Percentiles rank a stretch among this genome's conserved stretches.
phyloP scores from a whole-genome alignment of 2,113 vertebrate species.

The Lutjanus erythropterus region DNA sequence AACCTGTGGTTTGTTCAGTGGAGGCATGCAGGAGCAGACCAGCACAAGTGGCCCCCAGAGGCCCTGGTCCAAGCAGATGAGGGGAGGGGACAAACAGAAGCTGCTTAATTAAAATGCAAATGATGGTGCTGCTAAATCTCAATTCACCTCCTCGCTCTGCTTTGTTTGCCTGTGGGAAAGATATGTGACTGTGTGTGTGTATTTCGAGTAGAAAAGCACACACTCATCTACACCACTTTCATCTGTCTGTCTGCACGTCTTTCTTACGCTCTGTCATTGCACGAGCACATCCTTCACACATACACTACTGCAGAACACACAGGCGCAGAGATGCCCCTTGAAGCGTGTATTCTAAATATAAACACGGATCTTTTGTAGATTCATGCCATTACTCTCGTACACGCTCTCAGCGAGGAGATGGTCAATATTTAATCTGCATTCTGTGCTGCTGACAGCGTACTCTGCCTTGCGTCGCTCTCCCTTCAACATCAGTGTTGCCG shows the following conservation, averaged over 20 bases:
- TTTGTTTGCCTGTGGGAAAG: constrained; percentile 67
- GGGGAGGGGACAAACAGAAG: constrained; percentile 60
- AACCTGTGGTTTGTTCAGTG: constrained; percentile 56
- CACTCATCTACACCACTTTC: constrained; percentile 24
- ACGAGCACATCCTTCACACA: background rate
- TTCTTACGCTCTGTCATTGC: background rate
- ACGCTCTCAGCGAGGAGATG: constrained; percentile 55
- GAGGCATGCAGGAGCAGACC: constrained; percentile 54
- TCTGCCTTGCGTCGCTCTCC: constrained; percentile 23
- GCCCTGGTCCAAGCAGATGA: constrained; percentile 49
- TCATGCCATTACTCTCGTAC: constrained; percentile 50
- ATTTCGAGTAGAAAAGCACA: constrained; percentile 23
- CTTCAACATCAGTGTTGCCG: constrained; percentile 4
- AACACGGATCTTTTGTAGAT: constrained; percentile 58
- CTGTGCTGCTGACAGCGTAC: constrained; percentile 31
- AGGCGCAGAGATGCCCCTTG: constrained; percentile 25
- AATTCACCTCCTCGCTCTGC: constrained; percentile 36
- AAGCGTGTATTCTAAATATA: constrained; percentile 75
- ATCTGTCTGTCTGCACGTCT: background rate
- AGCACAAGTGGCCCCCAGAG: constrained; percentile 69
- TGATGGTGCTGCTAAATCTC: constrained; percentile 53
- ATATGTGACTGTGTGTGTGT: constrained; percentile 31
- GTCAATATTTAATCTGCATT: constrained; percentile 81
- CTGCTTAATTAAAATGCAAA: constrained; percentile 85
- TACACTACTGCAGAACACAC: background rate